These are phyloP conservation scores for Empidonax traillii DNA, from an alignment of 2,113 vertebrate species.

Conservation along the genomic window DNA sequence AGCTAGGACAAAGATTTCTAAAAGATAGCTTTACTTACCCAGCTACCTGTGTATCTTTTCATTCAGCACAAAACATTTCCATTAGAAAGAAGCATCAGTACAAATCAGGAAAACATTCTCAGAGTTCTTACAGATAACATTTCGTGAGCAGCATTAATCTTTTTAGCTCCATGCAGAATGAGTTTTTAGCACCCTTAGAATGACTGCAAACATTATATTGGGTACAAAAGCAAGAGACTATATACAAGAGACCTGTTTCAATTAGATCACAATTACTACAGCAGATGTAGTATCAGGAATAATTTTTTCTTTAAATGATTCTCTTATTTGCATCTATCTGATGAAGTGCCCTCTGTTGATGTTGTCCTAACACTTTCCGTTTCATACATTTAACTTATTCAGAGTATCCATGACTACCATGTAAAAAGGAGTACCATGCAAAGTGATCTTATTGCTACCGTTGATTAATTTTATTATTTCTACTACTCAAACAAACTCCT, in stretches of 20 bases:
- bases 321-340: neutral
- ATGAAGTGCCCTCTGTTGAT: neutral
- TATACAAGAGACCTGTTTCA: neutral
- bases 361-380: neutral
- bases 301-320: neutral
- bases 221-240: neutral
- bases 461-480: neutral
- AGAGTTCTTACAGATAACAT: neutral
- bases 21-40: neutral
- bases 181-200: neutral
- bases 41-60: neutral
- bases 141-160: neutral
- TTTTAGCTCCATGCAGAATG: neutral
- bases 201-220: neutral
- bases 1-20: neutral
- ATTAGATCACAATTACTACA: neutral
- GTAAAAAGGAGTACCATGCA: neutral
- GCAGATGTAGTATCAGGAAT: neutral
- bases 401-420: neutral
- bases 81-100: neutral
- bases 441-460: neutral
- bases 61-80: neutral
- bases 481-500: neutral
- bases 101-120: neutral
- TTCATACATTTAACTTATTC: neutral